Percentiles rank a stretch among this genome's conserved stretches.
phyloP scores from a whole-genome alignment of 2,113 vertebrate genomes.

The Epinephelus moara region DNA sequence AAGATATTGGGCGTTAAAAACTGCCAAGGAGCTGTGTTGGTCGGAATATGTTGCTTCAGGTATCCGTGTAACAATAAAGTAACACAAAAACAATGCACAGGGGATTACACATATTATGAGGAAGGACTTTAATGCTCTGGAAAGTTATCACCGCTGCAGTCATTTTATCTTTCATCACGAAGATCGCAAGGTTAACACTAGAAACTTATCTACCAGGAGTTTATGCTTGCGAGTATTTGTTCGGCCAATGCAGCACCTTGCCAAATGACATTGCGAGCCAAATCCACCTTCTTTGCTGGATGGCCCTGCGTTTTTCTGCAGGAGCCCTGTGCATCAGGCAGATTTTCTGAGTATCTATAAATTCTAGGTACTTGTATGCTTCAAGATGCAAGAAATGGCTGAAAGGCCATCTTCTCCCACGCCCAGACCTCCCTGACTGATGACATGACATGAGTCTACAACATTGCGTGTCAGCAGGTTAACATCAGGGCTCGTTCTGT shows the following conservation, averaged over 20 bases:
- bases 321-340: no score
- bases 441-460: background rate
- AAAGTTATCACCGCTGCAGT: background rate
- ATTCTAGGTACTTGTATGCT: no score
- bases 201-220: background rate
- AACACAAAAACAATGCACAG: background rate
- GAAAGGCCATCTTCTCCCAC: no score
- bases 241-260: no score
- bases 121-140: background rate
- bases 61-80: no score
- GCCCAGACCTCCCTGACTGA: background rate
- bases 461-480: slow-evolving; percentile 7
- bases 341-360: no score
- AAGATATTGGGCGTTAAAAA: background rate
- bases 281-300: no score
- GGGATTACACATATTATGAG: background rate
- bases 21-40: background rate
- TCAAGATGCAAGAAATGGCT: background rate
- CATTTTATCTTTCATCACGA: background rate
- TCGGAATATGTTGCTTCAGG: background rate
- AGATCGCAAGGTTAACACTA: no score
- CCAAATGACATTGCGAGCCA: no score
- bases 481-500: slow-evolving; percentile 7
- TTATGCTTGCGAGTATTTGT: no score
- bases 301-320: no score